Base-by-base conservation (phyloP, 1,140 invertebrate species). In the Portunus trituberculatus region DNA sequence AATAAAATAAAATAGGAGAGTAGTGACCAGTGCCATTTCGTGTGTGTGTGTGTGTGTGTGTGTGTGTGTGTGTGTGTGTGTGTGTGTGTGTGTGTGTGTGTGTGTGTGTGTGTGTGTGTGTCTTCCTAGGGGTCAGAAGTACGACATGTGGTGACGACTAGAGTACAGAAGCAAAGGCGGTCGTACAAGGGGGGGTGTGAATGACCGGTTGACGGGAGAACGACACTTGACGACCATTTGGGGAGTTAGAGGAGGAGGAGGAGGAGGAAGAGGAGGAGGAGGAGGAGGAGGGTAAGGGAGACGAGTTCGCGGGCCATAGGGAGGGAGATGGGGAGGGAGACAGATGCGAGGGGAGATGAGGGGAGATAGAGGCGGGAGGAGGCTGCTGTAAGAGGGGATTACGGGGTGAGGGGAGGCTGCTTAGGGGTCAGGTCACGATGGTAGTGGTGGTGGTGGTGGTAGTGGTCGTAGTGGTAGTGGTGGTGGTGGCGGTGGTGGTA, bases 321-420 rank as follows among this genome's bases (percentile, higher is more conserved):
- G 91, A 76, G 59, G 67, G 59, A 92, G 67, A 93, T 29, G 29
- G 45, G 29, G 45, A 83, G 82, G 48, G 48, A 52, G 92, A 59
- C n/a, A 52, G 39, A 59, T 28, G 39, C n/a, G 39, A 88, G 31
- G 48, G 76, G 52, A 14, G 48, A 89, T 76, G 29, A 59, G 45
- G 83, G 20, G 28, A 28, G 82, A 84, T 14, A 86, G 46, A 52
- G 83, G 32, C 28, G 20, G 29, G 67, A 87, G 84, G 32, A 52
- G 29, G 16, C 67, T 29, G 7, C 16, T n/a, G 29, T 14, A 52
- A 76, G 59, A 76, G 59, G 90, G 48, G 46, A 67, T 28, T 32
- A 91, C 46, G 29, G 28, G 48, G 48, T 39, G 89, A 59, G 89
- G 89, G 89, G 31, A 31, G 32, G n/a, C 10, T 14, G 8, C 12